Evolutionary conservation across 2,888 invertebrate genomes (phyloP), one percentile per base, ranked within the genome.

Genomic region (Apamea sordens): DNA sequence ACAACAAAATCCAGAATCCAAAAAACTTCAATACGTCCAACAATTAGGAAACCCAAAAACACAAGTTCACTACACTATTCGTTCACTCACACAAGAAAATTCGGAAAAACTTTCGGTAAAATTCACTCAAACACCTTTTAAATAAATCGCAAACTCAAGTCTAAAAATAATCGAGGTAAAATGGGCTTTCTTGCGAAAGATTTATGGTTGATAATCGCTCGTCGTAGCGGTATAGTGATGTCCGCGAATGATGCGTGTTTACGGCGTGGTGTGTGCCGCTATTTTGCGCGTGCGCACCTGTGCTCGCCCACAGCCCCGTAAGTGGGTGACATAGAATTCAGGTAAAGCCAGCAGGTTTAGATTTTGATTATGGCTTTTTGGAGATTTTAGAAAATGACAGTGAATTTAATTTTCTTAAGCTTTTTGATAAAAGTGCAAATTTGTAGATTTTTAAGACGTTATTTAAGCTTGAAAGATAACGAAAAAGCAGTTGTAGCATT

Each of bases 261-360:
- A 92, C 94, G 89, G 92, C 92, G 88, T 90, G 92, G 93, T 93
- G 93, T 87, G 88, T 92, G 94, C 94, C 92, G 93, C 92, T 91
- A 93, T 89, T 96, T 95, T 96, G 96, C 95, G 94, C 93, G 84
- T 68, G 91, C 92, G 92, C 94, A 93, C 93, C 92, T 93, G 87
- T 82, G 61, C 72, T 84, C 92, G 88, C 90, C 89, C 90, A 91
- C 90, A 73, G 85, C 86, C 86, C 87, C 86, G 85, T 88, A 92
- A 92, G 94, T 93, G 91, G 94, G 93, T 93, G 93, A 94, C 94
- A 94, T 91, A 92, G 91, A 92, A 92, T 91, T 92, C 88, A 82
- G 90, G 88, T 83, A 89, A 88, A 88, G 84, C 79, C 73, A 87
- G 73, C 90, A 87, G 81, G 90, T 89, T 91, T 90, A 88, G 88